These are phyloP conservation scores for Enteromius argenteus DNA, from an alignment of 2,797 vertebrate genomes.

Conservation along the genomic window DNA sequence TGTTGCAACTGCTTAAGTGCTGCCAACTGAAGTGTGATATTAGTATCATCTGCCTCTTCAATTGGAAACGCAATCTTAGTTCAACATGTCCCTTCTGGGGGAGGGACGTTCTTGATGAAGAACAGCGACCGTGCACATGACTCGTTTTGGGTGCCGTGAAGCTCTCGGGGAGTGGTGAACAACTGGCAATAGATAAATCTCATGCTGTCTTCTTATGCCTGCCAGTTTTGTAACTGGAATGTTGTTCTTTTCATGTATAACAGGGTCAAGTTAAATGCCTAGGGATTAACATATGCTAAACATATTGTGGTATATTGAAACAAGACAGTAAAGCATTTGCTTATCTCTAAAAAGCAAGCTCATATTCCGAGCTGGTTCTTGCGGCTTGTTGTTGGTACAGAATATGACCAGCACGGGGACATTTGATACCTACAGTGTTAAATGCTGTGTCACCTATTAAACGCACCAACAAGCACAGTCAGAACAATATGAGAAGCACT, in stretches of 20 bases:
- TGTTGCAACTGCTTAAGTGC: constrained; percentile 67
- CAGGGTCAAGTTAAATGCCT: constrained; percentile 12
- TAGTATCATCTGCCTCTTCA: constrained; percentile 75
- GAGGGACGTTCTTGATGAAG: constrained; percentile 55
- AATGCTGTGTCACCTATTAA: constrained; percentile 52
- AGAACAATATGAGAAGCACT: constrained; percentile 47
- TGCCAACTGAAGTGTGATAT: constrained; percentile 75
- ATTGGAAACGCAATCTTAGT: constrained; percentile 70
- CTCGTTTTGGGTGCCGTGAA: constrained; percentile 58
- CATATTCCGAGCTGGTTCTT: constrained; percentile 29
- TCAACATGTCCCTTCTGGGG: constrained; percentile 45
- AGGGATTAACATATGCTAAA: constrained; percentile 22
- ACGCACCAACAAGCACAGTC: constrained; percentile 33
- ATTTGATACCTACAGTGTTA: constrained; percentile 44
- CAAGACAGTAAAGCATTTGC: constrained; percentile 20
- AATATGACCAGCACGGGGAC: constrained; percentile 4
- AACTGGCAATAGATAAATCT: constrained; percentile 63
- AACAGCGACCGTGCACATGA: constrained; percentile 62
- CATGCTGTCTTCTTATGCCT: constrained; percentile 39
- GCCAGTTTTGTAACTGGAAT: constrained; percentile 3
- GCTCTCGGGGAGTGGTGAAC: constrained; percentile 60
- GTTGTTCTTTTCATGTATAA: constrained; percentile 14
- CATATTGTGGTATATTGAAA: constrained; percentile 21
- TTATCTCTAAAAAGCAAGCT: constrained; percentile 44
- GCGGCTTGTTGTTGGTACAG: constrained; percentile 51